Evolutionary conservation across 2,113 vertebrate species (phyloP).

Genomic region (Oceanodroma tethys): DNA sequence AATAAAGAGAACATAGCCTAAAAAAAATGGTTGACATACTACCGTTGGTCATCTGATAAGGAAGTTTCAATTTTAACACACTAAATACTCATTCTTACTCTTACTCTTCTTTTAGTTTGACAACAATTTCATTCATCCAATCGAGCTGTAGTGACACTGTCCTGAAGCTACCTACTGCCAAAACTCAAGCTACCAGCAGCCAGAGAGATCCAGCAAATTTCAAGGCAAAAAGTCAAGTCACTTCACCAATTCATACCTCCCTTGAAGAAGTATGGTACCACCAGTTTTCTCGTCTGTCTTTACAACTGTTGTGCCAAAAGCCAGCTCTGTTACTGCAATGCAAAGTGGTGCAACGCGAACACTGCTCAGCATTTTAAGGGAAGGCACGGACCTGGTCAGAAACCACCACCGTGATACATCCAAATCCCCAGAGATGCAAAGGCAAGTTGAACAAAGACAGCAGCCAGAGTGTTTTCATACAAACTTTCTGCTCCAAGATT

Average conservation of each 20-base stretch:
- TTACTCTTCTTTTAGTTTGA: neutral
- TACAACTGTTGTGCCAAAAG: neutral
- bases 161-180: neutral
- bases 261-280: neutral
- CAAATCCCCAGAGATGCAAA: neutral
- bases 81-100: neutral
- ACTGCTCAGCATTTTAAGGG: neutral
- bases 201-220: neutral
- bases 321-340: neutral
- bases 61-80: neutral
- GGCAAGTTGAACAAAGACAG: neutral
- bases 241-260: neutral
- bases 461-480: neutral
- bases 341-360: neutral
- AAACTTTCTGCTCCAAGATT: neutral
- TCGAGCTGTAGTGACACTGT: accelerated
- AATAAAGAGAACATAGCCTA: neutral
- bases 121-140: neutral
- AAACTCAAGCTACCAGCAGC: neutral
- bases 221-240: neutral
- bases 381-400: neutral
- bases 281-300: neutral
- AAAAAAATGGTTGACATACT: neutral
- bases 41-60: neutral
- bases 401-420: neutral